These are phyloP conservation scores for Sminthopsis crassicaudata DNA, from an alignment of 2,113 vertebrate species.

Conservation along the genomic window DNA sequence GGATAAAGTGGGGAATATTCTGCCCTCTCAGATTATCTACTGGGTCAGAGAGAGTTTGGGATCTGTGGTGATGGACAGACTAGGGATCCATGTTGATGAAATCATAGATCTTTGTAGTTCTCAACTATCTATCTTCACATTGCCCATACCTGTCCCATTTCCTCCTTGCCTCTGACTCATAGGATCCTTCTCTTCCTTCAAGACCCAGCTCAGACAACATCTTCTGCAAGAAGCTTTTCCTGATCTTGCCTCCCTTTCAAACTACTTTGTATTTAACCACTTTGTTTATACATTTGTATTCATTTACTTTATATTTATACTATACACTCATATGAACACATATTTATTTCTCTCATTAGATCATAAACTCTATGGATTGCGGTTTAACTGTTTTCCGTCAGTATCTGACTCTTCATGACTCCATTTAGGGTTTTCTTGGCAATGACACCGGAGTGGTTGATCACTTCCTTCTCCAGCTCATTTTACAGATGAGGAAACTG, in stretches of 20 bases:
- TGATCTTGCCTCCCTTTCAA: not conserved
- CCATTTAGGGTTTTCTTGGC: not conserved
- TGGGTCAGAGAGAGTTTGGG: not conserved
- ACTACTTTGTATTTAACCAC: not conserved
- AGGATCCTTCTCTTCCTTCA: not conserved
- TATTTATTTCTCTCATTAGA: not conserved
- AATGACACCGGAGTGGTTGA: not conserved
- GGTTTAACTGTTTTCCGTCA: not conserved
- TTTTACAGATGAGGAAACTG: not conserved
- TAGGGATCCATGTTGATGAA: not conserved
- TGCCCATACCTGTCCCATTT: not conserved
- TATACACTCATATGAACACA: not conserved
- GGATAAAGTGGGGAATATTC: not conserved
- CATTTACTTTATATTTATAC: not conserved
- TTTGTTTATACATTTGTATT: not conserved
- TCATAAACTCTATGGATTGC: not conserved
- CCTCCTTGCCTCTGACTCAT: not conserved
- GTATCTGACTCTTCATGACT: not conserved
- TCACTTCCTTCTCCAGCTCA: not conserved
- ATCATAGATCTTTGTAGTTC: not conserved
- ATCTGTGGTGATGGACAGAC: not conserved
- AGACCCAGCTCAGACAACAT: not conserved
- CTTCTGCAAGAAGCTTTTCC: not conserved
- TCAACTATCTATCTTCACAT: not conserved
- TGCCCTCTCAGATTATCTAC: not conserved